These are phyloP conservation scores for Gymnobelideus leadbeateri DNA, from an alignment of 2,113 vertebrate species.

Conservation along the genomic window DNA sequence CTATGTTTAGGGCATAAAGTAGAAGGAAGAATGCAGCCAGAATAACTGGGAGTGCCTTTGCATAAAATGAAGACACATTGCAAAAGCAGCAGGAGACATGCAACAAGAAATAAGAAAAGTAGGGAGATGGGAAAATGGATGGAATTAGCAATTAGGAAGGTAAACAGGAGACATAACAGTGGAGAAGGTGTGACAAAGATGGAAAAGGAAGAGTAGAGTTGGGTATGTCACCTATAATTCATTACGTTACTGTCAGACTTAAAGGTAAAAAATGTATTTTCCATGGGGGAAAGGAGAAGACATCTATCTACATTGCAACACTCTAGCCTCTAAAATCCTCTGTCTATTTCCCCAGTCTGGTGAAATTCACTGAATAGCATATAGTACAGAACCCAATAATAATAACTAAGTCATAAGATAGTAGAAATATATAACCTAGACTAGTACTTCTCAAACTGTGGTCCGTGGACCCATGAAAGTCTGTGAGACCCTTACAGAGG, in stretches of 20 bases:
- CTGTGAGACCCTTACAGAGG: neutral
- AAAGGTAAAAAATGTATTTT: neutral
- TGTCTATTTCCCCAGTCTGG: neutral
- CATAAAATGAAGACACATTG: neutral
- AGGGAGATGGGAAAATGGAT: neutral
- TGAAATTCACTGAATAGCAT: neutral
- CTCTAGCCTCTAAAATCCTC: too few relatives aligned
- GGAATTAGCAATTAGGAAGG: neutral
- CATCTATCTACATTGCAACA: neutral
- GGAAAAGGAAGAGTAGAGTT: neutral
- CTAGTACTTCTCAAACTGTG: neutral
- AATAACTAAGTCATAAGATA: too few relatives aligned
- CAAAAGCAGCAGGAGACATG: neutral
- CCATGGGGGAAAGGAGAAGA: neutral
- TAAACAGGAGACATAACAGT: neutral
- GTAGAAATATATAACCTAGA: neutral
- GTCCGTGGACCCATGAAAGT: neutral
- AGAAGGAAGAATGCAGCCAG: neutral
- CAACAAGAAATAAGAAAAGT: neutral
- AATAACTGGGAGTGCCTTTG: neutral
- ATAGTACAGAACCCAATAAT: neutral
- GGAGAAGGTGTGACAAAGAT: neutral
- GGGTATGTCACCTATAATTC: neutral
- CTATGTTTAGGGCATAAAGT: neutral
- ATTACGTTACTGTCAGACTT: neutral